Conservation (phyloP, 2,113 vertebrate species). For the Anguilla japonica region DNA sequence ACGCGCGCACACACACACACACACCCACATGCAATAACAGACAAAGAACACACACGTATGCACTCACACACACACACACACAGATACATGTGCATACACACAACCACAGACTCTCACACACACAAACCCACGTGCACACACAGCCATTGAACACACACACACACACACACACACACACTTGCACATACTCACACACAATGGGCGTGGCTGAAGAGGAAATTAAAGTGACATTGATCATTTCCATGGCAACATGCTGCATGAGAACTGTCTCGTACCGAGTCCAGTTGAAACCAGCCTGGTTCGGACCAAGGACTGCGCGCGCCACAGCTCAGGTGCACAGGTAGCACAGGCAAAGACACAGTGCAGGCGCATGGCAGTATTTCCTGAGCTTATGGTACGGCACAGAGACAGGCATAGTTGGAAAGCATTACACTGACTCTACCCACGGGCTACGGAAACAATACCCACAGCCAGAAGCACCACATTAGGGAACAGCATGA, state of each 20-base stretch:
- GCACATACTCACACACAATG: constrained; percentile 9
- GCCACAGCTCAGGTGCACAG: not conserved
- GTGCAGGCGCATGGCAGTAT: not conserved
- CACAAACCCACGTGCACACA: not conserved
- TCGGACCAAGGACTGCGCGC: not conserved
- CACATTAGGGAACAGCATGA: constrained; percentile 36
- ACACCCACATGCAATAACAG: not conserved
- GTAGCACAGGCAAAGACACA: not conserved
- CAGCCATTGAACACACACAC: not conserved
- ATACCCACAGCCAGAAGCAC: constrained; percentile 46
- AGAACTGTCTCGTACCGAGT: constrained; percentile 10
- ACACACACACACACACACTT: not conserved
- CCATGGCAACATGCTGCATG: not conserved
- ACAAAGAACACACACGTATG: not conserved
- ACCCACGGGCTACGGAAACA: constrained; percentile 46
- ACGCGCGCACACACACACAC: not conserved
- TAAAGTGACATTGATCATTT: not conserved
- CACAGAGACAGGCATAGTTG: constrained; percentile 48
- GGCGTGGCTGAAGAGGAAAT: not conserved
- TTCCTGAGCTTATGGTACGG: constrained; percentile 43
- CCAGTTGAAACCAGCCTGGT: constrained; percentile 17
- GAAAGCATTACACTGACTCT: constrained; percentile 39
- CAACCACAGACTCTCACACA: not conserved
- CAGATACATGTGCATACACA: not conserved
- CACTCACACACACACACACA: not conserved